These are phyloP conservation scores for Eriocheir sinensis DNA, from an alignment of 1,140 invertebrate genomes.

Conservation along the genomic window DNA sequence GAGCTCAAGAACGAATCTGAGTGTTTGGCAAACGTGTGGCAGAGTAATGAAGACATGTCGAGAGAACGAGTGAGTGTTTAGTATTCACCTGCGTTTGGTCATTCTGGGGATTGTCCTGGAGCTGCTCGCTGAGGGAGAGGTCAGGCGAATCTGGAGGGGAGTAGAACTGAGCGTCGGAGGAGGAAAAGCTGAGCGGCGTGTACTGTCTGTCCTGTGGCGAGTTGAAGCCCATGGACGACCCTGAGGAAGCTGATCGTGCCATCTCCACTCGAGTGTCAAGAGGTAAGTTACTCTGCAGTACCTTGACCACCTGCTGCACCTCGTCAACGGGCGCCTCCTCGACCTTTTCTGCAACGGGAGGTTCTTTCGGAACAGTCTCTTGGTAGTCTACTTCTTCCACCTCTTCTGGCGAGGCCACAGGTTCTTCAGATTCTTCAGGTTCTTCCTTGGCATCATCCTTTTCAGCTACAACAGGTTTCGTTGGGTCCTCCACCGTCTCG, in stretches of 20 bases:
- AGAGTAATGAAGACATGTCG: not conserved
- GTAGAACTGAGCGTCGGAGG: slow-evolving; percentile 78
- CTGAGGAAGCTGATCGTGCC: slow-evolving; percentile 63
- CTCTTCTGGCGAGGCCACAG: not conserved
- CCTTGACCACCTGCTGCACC: slow-evolving; percentile 48
- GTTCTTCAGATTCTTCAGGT: not conserved
- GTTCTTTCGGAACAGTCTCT: not conserved
- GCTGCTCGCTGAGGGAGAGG: slow-evolving; percentile 74
- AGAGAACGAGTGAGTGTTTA: not conserved
- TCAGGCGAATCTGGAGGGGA: slow-evolving; percentile 78
- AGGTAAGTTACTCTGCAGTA: not conserved
- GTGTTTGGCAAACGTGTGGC: no score
- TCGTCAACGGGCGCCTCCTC: not conserved
- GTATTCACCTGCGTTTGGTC: slow-evolving; percentile 63
- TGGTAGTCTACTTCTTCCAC: not conserved
- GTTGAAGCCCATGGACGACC: slow-evolving; percentile 68
- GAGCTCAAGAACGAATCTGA: no score
- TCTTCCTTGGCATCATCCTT: not conserved
- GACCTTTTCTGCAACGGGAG: not conserved
- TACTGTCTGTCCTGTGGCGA: slow-evolving; percentile 73
- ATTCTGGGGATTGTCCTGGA: slow-evolving; percentile 56
- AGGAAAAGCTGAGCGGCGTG: slow-evolving; percentile 77
- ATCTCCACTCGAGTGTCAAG: slow-evolving; percentile 36
- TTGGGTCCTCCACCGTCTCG: slow-evolving; percentile 58
- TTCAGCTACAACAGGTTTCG: not conserved